Percentiles rank a stretch among this genome's conserved stretches.
Conservation (phyloP, 2,888 invertebrate species). For the Hyles lineata region DNA sequence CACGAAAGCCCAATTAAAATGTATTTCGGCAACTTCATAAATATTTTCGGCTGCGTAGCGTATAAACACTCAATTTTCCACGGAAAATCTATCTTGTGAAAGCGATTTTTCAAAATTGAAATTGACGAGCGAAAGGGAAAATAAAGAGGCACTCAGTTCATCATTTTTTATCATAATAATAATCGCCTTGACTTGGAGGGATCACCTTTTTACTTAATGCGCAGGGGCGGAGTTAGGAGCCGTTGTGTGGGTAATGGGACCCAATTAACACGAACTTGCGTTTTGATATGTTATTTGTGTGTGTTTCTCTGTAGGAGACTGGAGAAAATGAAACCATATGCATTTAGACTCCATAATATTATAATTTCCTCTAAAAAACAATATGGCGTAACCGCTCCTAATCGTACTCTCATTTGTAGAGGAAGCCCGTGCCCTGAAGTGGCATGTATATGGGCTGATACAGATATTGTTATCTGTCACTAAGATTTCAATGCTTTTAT, state of each 20-base stretch:
- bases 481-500: too few species aligned
- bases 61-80: constrained; percentile 21
- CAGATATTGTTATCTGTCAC: too few species aligned
- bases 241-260: constrained; percentile 10
- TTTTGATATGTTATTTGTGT: background rate
- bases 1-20: background rate
- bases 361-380: too few species aligned
- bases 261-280: background rate
- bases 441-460: too few species aligned
- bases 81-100: constrained; percentile 20
- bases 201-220: constrained; percentile 29
- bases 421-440: too few species aligned
- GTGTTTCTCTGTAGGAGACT: too few species aligned
- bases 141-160: constrained; percentile 39
- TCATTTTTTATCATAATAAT: constrained; percentile 43
- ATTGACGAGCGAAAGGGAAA: constrained; percentile 37
- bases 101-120: constrained; percentile 27
- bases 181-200: constrained; percentile 30
- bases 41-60: background rate
- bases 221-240: constrained; percentile 21
- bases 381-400: too few species aligned
- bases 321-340: too few species aligned
- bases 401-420: too few species aligned
- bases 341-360: too few species aligned
- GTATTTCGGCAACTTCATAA: background rate